phyloP scores from a whole-genome alignment of 1,140 invertebrate species.

The Paraescarpia echinospica region DNA sequence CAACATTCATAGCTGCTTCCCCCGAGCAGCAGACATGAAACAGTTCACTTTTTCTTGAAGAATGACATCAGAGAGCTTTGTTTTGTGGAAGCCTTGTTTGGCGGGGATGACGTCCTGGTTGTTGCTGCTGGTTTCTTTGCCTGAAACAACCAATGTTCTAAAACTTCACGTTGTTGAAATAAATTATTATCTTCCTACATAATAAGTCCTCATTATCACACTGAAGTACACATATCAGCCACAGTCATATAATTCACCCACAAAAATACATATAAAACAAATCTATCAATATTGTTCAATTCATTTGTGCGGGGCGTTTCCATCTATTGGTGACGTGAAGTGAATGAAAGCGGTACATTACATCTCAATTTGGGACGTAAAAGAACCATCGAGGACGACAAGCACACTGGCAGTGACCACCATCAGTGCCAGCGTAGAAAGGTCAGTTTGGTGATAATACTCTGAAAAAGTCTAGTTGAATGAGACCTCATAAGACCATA shows the following conservation, averaged over 20 bases:
- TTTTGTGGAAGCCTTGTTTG: constrained; percentile 32
- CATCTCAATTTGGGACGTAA: too few species aligned
- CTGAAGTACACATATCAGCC: background rate
- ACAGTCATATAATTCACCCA: background rate
- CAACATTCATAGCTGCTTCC: too few species aligned
- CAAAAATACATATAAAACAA: background rate
- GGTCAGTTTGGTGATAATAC: too few species aligned
- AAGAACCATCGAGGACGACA: too few species aligned
- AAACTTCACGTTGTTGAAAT: background rate
- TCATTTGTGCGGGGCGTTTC: too few species aligned
- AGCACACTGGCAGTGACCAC: too few species aligned
- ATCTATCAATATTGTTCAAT: too few species aligned
- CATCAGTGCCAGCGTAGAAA: too few species aligned
- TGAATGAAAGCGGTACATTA: too few species aligned
- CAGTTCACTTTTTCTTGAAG: constrained; percentile 45
- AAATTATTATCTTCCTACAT: background rate
- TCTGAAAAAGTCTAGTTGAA: too few species aligned
- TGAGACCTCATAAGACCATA: too few species aligned
- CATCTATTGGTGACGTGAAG: too few species aligned
- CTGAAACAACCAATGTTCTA: background rate
- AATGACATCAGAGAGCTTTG: constrained; percentile 47
- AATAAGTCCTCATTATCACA: background rate
- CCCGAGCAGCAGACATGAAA: background rate
- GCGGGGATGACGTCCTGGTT: constrained; percentile 36
- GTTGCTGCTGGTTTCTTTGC: background rate